phyloP scores from a whole-genome alignment of 2,888 invertebrate species.

The Eupithecia dodoneata region DNA sequence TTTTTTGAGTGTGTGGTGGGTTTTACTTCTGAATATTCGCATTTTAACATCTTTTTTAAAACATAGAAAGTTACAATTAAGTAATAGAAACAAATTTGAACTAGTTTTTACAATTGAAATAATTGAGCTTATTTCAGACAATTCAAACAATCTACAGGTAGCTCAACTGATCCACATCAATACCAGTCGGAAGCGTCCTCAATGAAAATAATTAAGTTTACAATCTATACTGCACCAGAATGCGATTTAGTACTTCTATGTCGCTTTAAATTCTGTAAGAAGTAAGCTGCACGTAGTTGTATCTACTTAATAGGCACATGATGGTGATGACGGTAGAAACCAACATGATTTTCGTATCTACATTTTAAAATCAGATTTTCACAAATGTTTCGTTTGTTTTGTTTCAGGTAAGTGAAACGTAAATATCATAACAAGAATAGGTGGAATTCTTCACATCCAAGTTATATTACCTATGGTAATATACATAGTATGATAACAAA shows the following conservation, averaged over 20 bases:
- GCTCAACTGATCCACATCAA: no score
- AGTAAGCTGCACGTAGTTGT: not conserved
- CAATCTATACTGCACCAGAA: not conserved
- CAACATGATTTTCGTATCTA: not conserved
- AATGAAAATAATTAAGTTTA: not conserved
- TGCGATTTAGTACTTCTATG: not conserved
- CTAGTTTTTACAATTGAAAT: no score
- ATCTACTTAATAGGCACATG: not conserved
- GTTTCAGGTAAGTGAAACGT: constrained; percentile 54
- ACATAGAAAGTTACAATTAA: no score
- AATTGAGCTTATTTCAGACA: no score
- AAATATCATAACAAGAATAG: not conserved
- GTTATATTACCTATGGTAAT: no score
- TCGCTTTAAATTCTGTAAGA: not conserved
- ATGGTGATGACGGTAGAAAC: not conserved
- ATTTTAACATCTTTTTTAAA: no score
- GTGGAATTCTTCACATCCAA: not conserved
- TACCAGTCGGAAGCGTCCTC: no score
- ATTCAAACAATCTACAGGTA: no score
- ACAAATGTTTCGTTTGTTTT: constrained; percentile 34
- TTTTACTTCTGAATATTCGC: not conserved
- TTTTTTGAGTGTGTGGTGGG: not conserved
- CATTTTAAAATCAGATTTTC: not conserved
- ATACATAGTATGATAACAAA: not conserved
- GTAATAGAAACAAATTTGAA: no score